Percentiles rank a stretch among this genome's conserved stretches.
These are phyloP conservation scores for Venturia canescens DNA, from an alignment of 1,140 invertebrate species.

Conservation along the genomic window DNA sequence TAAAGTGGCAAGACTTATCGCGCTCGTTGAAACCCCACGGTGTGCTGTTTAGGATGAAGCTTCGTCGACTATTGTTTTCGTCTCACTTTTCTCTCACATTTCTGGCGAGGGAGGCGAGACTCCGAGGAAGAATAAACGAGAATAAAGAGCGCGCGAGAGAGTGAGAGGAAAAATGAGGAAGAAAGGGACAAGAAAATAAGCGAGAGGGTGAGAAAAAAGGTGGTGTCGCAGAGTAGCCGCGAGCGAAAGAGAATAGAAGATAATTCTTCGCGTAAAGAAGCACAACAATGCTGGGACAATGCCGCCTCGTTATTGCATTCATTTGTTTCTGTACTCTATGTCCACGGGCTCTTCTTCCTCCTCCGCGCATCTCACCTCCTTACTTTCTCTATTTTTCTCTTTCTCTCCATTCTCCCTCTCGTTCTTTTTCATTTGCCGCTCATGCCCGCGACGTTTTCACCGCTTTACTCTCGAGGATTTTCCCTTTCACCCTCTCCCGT, in stretches of 20 bases:
- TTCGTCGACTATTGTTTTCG: constrained; percentile 35
- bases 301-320: constrained; percentile 63
- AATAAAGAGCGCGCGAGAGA: constrained; percentile 4
- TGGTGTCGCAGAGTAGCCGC: constrained; percentile 40
- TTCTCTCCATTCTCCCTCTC: constrained; percentile 18
- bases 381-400: constrained; percentile 29
- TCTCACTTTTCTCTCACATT: constrained; percentile 16
- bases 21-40: constrained; percentile 16
- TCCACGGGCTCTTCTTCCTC: neutral
- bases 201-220: constrained; percentile 42
- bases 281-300: constrained; percentile 58
- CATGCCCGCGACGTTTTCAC: constrained; percentile 34
- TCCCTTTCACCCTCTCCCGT: neutral
- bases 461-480: constrained; percentile 7
- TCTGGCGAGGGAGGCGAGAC: neutral
- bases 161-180: constrained; percentile 28
- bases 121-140: constrained; percentile 28
- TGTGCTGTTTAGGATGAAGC: constrained; percentile 35
- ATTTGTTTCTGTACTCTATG: constrained; percentile 49
- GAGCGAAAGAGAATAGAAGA: constrained; percentile 53
- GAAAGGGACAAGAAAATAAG: neutral
- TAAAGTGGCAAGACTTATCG: constrained; percentile 44
- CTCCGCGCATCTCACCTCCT: constrained; percentile 1
- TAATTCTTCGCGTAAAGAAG: constrained; percentile 60
- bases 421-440: constrained; percentile 47